Conservation (phyloP, 1,140 invertebrate species). For the Drosophila persimilis region DNA sequence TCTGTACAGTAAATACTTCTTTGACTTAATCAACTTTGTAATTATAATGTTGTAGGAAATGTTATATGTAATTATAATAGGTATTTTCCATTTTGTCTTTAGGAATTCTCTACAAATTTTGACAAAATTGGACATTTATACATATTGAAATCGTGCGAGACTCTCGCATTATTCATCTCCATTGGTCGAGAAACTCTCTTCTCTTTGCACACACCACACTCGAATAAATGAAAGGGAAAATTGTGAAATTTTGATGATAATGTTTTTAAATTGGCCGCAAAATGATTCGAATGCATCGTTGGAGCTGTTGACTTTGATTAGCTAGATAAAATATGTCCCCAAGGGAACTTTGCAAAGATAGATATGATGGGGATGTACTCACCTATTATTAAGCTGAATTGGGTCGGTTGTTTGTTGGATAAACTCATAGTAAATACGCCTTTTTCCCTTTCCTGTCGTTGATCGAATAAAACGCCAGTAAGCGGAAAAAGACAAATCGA, state of each 20-base stretch:
- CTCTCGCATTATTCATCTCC: too few relatives aligned
- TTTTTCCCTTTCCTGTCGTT: conserved; percentile 83
- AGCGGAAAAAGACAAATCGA: conserved; percentile 83
- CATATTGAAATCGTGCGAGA: too few relatives aligned
- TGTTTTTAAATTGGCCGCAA: conserved; percentile 43
- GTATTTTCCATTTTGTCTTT: too few relatives aligned
- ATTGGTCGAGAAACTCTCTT: too few relatives aligned
- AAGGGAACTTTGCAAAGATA: not conserved
- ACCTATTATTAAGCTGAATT: conserved; percentile 16
- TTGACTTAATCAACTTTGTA: too few relatives aligned
- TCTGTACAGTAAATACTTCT: too few relatives aligned
- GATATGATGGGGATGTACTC: conserved; percentile 21
- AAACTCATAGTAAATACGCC: conserved; percentile 81
- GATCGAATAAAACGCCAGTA: conserved; percentile 78
- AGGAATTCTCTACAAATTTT: too few relatives aligned
- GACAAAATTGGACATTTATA: too few relatives aligned
- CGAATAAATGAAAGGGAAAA: conserved; percentile 11
- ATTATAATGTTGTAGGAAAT: too few relatives aligned
- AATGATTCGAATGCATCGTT: conserved; percentile 49
- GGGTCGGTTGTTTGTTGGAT: conserved; percentile 35
- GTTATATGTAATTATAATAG: too few relatives aligned
- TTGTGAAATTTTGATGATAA: conserved; percentile 19
- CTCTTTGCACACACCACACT: not conserved
- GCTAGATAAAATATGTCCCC: conserved; percentile 8
- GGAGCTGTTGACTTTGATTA: conserved; percentile 46